Percentiles rank a stretch among this genome's conserved stretches.
These are phyloP conservation scores for Harpalus rufipes DNA, from an alignment of 2,888 invertebrate species.

Conservation along the genomic window DNA sequence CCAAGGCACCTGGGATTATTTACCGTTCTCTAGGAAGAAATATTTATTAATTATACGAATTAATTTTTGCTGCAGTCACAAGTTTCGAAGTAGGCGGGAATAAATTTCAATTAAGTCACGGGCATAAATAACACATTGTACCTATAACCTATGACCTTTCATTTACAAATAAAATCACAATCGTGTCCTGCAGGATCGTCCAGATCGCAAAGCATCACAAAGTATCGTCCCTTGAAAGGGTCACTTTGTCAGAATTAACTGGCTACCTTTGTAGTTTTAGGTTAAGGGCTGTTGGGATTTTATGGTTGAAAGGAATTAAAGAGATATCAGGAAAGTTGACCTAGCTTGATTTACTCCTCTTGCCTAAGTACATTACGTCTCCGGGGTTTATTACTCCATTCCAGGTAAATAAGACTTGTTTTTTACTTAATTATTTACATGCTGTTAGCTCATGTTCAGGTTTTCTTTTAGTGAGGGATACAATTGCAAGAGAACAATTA, in stretches of 20 bases:
- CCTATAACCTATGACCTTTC: conserved; percentile 19
- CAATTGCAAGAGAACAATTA: not conserved
- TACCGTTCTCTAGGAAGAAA: not conserved
- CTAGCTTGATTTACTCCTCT: not conserved
- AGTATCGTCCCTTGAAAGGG: conserved; percentile 11
- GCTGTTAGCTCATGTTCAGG: not conserved
- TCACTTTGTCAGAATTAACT: conserved; percentile 33
- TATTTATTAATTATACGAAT: conserved; percentile 21
- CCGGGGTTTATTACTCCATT: not conserved
- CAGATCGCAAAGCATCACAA: conserved; percentile 16
- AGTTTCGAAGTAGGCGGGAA: conserved; percentile 9
- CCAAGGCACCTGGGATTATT: too few relatives aligned
- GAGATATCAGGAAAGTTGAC: conserved; percentile 10
- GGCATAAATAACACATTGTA: conserved; percentile 33
- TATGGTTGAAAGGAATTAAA: conserved; percentile 24
- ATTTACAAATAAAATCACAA: conserved; percentile 42
- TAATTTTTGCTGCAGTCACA: conserved; percentile 23
- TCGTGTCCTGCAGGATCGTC: not conserved
- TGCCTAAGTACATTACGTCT: not conserved
- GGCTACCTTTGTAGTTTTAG: conserved; percentile 31
- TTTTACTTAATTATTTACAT: not conserved
- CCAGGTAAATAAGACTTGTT: not conserved
- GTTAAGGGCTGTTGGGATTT: conserved; percentile 8
- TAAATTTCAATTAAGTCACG: conserved; percentile 14
- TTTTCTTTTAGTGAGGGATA: not conserved